phyloP scores from a whole-genome alignment of 2,888 invertebrate genomes.

The Epinotia bilunana region DNA sequence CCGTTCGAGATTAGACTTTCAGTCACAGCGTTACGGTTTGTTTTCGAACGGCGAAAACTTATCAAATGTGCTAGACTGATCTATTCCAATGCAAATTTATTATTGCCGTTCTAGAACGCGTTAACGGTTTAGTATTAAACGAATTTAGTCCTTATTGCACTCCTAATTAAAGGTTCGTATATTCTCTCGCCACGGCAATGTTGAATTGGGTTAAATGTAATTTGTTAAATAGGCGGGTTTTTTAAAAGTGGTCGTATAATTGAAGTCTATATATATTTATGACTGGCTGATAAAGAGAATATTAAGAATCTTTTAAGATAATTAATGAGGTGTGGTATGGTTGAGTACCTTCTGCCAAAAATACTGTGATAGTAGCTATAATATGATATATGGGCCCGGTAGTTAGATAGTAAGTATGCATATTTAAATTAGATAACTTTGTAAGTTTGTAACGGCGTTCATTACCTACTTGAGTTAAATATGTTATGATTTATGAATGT shows the following conservation, averaged over 20 bases:
- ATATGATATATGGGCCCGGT: neutral
- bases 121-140: neutral
- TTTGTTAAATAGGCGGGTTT: constrained; percentile 17
- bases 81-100: neutral
- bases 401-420: neutral
- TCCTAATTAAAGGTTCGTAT: neutral
- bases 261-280: constrained; percentile 4
- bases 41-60: neutral
- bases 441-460: no score
- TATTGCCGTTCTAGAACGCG: neutral
- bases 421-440: no score
- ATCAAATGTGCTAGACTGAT: constrained; percentile 35
- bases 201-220: constrained; percentile 9
- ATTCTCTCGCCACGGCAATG: neutral
- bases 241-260: constrained; percentile 19
- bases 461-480: no score
- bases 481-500: no score
- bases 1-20: constrained; percentile 1
- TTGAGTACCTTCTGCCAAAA: neutral
- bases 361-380: neutral
- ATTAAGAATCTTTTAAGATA: constrained; percentile 22
- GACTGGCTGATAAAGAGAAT: constrained; percentile 3
- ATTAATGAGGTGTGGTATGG: constrained; percentile 17
- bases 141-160: neutral
- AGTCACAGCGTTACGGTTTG: neutral